A percentile compares a stretch with the other conserved stretches of the same genome.
phyloP scores from a whole-genome alignment of 2,113 vertebrate species.

The Heterotis niloticus region DNA sequence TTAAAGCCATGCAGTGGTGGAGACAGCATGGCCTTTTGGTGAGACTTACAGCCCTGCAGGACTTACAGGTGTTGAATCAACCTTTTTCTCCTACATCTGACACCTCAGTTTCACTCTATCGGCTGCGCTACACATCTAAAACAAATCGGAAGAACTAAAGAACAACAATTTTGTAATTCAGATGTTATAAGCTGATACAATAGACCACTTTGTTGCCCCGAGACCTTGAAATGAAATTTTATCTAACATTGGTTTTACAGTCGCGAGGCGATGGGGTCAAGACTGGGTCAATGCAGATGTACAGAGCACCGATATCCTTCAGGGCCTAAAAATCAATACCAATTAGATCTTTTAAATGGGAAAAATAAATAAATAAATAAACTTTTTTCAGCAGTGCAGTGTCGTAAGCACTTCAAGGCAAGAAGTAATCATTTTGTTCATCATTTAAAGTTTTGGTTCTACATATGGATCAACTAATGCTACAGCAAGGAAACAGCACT shows the following conservation, averaged over 20 bases:
- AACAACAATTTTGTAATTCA: neutral
- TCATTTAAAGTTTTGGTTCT: too few relatives aligned
- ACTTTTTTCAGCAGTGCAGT: neutral
- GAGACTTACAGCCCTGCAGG: neutral
- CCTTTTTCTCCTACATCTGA: neutral
- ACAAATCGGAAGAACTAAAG: neutral
- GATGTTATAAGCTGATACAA: neutral
- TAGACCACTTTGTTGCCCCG: neutral
- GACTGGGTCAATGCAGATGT: neutral
- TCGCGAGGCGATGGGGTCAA: neutral
- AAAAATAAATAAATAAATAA: neutral
- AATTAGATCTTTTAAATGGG: neutral
- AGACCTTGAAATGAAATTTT: constrained; percentile 15
- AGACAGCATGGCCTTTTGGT: too few relatives aligned
- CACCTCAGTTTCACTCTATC: neutral
- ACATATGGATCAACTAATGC: too few relatives aligned
- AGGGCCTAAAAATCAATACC: constrained; percentile 1
- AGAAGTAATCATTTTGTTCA: too few relatives aligned
- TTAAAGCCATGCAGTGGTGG: neutral
- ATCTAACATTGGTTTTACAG: neutral
- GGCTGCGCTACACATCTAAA: neutral
- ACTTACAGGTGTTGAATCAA: neutral
- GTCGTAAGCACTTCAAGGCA: too few relatives aligned
- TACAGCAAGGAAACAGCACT: too few relatives aligned
- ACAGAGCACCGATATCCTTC: neutral